Percentiles rank a stretch among this genome's conserved stretches.
These are phyloP conservation scores for Piscicola geometra DNA, from an alignment of 2,888 invertebrate genomes.

Conservation along the genomic window DNA sequence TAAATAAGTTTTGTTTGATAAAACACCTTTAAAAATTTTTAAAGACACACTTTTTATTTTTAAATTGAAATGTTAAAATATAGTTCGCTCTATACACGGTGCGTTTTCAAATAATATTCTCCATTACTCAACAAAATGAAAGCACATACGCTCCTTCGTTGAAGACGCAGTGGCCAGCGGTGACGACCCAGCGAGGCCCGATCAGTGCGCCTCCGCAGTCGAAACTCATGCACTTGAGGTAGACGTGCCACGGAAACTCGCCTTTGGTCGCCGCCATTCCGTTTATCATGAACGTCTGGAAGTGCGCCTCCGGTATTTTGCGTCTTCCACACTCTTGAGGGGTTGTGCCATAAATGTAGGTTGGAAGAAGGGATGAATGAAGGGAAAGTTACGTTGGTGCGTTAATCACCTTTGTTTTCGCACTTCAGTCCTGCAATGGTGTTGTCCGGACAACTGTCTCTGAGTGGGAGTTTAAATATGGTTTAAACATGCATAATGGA, in stretches of 20 bases:
- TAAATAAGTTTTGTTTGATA: too few species aligned
- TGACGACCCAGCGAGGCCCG: slow-evolving; percentile 19
- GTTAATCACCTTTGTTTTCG: neutral
- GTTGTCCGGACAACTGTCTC: neutral
- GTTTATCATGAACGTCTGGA: slow-evolving; percentile 14
- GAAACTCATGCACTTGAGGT: neutral
- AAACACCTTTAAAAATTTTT: too few species aligned
- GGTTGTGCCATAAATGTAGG: too few species aligned
- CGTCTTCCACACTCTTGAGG: slow-evolving; percentile 23
- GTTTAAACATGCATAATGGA: too few species aligned
- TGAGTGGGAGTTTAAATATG: too few species aligned
- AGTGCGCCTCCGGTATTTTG: neutral
- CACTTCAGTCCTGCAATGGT: neutral
- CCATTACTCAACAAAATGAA: too few species aligned
- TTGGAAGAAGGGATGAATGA: neutral
- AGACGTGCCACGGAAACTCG: slow-evolving; percentile 27
- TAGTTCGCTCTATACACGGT: too few species aligned
- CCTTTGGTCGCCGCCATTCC: neutral
- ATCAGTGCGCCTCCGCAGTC: slow-evolving; percentile 26
- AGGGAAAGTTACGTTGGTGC: too few species aligned
- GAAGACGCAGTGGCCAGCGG: slow-evolving; percentile 30
- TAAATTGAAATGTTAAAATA: neutral
- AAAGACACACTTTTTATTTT: too few species aligned
- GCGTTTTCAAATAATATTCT: too few species aligned
- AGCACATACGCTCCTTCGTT: too few species aligned